phyloP scores from a whole-genome alignment of 1,140 invertebrate species.

The Babylonia areolata region DNA sequence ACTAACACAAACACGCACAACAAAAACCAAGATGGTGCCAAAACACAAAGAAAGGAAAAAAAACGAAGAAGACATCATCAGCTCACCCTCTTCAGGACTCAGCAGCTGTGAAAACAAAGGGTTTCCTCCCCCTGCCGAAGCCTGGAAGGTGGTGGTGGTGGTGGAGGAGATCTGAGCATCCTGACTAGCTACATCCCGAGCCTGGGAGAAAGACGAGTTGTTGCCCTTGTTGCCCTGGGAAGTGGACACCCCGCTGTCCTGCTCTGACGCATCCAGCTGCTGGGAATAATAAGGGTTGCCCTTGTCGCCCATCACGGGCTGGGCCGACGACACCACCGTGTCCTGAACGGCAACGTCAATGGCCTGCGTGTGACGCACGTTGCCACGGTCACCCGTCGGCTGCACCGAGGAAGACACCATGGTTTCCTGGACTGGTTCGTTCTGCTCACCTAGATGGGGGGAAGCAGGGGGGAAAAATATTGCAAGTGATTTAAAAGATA shows the following conservation, averaged over 20 bases:
- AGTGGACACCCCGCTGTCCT: constrained; percentile 9
- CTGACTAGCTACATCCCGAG: constrained; percentile 34
- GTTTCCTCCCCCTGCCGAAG: not conserved
- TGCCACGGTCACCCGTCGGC: constrained; percentile 33
- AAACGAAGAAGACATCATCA: too few relatives aligned
- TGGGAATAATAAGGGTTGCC: constrained; percentile 37
- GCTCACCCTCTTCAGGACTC: not conserved
- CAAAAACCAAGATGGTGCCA: too few relatives aligned
- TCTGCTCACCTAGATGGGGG: not conserved
- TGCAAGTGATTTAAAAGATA: not conserved
- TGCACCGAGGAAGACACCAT: constrained; percentile 17
- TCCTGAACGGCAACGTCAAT: constrained; percentile 36
- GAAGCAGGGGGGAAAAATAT: too few relatives aligned
- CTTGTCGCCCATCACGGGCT: constrained; percentile 21
- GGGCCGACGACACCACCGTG: not conserved
- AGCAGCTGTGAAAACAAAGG: constrained; percentile 30
- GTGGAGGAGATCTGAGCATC: constrained; percentile 8
- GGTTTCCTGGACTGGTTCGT: constrained; percentile 1
- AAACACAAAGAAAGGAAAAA: too few relatives aligned
- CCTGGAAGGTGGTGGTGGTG: not conserved
- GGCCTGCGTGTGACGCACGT: constrained; percentile 28
- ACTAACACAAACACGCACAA: too few relatives aligned
- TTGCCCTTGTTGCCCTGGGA: constrained; percentile 40
- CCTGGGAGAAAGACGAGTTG: constrained; percentile 29
- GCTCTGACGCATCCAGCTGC: constrained; percentile 31